Evolutionary conservation across 2,888 invertebrate species (phyloP).

Genomic region (Formica aserva): DNA sequence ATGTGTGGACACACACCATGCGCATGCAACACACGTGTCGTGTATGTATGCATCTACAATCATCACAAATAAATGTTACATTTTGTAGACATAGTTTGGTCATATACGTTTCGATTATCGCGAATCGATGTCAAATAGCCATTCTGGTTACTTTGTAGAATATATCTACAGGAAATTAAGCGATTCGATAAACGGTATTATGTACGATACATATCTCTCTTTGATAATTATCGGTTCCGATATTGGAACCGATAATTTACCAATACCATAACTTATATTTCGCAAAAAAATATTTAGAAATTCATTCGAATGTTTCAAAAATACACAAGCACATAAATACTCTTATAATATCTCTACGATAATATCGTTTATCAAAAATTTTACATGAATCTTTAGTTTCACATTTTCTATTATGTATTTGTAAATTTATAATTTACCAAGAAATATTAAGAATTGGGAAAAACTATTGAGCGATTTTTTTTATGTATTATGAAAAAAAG

Average conservation of each 20-base stretch:
- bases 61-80: slow-evolving; percentile 64
- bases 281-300: background rate
- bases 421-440: background rate
- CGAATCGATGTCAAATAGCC: slow-evolving; percentile 44
- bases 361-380: slow-evolving; percentile 12
- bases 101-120: slow-evolving; percentile 58
- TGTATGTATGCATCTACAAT: slow-evolving; percentile 43
- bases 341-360: background rate
- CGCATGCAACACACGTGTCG: background rate
- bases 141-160: slow-evolving; percentile 52
- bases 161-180: slow-evolving; percentile 51
- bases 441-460: background rate
- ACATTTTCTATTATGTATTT: background rate
- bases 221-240: slow-evolving; percentile 30
- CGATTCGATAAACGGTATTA: slow-evolving; percentile 54
- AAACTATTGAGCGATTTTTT: slow-evolving; percentile 45
- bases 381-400: background rate
- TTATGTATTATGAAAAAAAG: slow-evolving; percentile 27
- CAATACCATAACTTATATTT: slow-evolving; percentile 13
- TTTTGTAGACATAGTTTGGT: slow-evolving; percentile 62
- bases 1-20: background rate
- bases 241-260: background rate
- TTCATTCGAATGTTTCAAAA: background rate
- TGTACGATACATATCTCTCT: slow-evolving; percentile 68
- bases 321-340: background rate